Conservation (phyloP, 2,888 invertebrate species). For the Mesochorus sp. region DNA sequence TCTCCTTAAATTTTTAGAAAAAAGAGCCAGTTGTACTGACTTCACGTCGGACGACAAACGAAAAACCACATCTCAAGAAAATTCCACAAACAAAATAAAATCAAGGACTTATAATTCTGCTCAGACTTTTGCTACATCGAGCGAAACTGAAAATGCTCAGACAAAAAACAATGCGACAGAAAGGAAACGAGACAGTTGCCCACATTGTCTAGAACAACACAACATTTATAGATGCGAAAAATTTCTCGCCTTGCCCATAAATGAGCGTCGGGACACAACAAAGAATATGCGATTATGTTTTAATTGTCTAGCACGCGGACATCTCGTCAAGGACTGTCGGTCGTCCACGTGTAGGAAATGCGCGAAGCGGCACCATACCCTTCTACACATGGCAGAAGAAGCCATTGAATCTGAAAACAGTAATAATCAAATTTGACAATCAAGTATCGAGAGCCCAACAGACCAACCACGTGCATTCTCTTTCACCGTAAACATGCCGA, state of each 20-base stretch:
- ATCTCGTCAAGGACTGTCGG: neutral
- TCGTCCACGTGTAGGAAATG: neutral
- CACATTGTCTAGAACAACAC: neutral
- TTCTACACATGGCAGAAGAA: neutral
- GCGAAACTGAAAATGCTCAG: no score
- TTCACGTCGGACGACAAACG: neutral
- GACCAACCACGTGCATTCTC: no score
- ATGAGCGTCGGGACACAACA: neutral
- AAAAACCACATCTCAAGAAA: neutral
- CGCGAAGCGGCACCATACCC: slow-evolving; percentile 12
- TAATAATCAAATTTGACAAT: no score
- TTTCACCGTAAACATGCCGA: slow-evolving; percentile 41
- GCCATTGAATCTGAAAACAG: no score
- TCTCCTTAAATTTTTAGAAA: slow-evolving; percentile 22
- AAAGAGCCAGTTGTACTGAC: slow-evolving; percentile 25
- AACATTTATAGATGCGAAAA: slow-evolving; percentile 1
- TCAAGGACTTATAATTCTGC: neutral
- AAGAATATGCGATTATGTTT: neutral
- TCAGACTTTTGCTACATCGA: neutral
- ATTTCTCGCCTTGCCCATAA: neutral
- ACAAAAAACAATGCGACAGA: no score
- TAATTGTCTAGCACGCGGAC: neutral
- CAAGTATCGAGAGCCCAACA: no score
- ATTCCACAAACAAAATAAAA: neutral
- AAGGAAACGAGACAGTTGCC: neutral